Evolutionary conservation across 35 echinoderm and acorn worm species (phyloP), one percentile per base, ranked within the genome.

Genomic region (Ophiothrix spiculata): DNA sequence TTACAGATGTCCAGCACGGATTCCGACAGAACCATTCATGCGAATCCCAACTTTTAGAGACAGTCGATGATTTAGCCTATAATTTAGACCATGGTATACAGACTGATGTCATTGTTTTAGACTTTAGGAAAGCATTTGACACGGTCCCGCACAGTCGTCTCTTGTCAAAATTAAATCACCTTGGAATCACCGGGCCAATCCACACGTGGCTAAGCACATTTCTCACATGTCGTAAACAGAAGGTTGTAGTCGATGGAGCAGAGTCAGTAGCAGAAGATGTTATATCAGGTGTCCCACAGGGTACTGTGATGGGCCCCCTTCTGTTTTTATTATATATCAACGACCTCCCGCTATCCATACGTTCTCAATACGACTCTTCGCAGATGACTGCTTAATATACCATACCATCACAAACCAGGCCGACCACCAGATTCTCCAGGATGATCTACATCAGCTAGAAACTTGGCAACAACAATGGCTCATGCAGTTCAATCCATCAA

Each of bases 111-210:
- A 25, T 81, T 12, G 81, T 89, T 40, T 25, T 89, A 63, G 56
- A 89, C 42, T 89, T 89, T 39, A 79, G 86, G 6, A 87, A 87
- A 87, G 86, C 86, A 2, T 87, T 87, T 76, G 76, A 87, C 56
- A 87, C 32, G 31, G 75, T 87, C 1, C 86, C 79, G 19, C 86
- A 87, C 33, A 1, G 56, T 4, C 75, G 77, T 23, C 86, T 87
- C 0, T 42, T 87, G 28, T n/a, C 40, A 11, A 87, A 87, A 37
- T 32, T 87, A 69, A 2, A n/a, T 25, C 25, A 10, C 3, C 60
- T n/a, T 69, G 25, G 60, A n/a, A 10, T 69, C 8, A 69, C 3
- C 3, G 60, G 25, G 10, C 60, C 60, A 6, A 84, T 39, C 16
- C n/a, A 84, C 12, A 40, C 1, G 11, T 86, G 84, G 84, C 75